Base-by-base conservation (phyloP, 2,113 vertebrate species). In the Psilopogon haemacephalus region DNA sequence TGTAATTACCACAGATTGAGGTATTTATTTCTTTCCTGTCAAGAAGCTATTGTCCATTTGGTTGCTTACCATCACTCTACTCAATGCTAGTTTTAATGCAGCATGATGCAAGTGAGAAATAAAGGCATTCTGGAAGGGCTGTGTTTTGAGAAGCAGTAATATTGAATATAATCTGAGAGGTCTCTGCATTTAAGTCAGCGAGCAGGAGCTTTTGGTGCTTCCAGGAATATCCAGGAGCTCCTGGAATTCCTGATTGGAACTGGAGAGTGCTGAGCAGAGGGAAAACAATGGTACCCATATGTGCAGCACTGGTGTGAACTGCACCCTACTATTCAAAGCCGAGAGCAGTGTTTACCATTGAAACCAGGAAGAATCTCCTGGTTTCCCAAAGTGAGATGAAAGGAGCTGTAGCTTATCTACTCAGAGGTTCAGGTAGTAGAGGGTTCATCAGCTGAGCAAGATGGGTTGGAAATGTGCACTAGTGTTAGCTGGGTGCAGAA, bases 21-120 rank as follows among this genome's bases (percentile, higher is more conserved):
- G 17, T 94, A 55, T 89, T 84, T 84, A 16, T 88, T 94, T 93
- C 78, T 90, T 91, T 93, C 54, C 59, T 84, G 55, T 90, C 73
- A 86, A 79, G 63, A 87, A 89, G 75, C 71, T 79, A 74, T 69
- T 88, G 18, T 14, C 83, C 38, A 15, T 88, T 88, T 86, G 12
- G 33, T 93, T 88, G 52, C 88, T 84, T 84, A 60, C 50, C 26
- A 11, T 84, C 35, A 68, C 35, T 60, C 23, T 81, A 20, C 65
- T 58, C 56, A 71, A 79, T 54, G 30, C 23, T 85, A 37, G 71
- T 90, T 91, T 94, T 74, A 33, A 21, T 42, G 30, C 18, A 11
- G 18, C 56, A 72, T 75, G 62, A 44, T 73, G n/a, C 46, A 68
- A 86, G 20, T 60, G 70, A 94, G 80, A 60, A 94, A 44, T 32